Evolutionary conservation across 2,888 invertebrate species (phyloP).

Genomic region (Rhodophaea formosa): DNA sequence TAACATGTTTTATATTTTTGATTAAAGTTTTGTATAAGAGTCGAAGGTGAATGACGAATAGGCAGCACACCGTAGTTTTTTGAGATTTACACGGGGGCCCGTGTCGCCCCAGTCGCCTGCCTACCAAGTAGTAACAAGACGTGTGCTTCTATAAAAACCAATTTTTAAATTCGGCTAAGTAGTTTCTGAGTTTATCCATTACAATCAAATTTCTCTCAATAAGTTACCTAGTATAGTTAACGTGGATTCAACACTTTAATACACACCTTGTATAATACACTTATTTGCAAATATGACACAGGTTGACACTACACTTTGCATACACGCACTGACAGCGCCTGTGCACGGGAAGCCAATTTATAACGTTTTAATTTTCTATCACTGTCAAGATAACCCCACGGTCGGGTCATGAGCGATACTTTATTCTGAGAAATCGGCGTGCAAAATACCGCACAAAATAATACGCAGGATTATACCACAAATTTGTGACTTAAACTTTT

Average conservation of each 20-base stretch:
- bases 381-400: constrained; percentile 61
- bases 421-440: constrained; percentile 64
- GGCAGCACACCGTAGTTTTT: too few relatives aligned
- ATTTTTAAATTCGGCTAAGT: too few relatives aligned
- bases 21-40: too few relatives aligned
- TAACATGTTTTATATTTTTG: too few relatives aligned
- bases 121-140: too few relatives aligned
- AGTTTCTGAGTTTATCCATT: too few relatives aligned
- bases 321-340: constrained; percentile 57
- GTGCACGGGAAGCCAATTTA: constrained; percentile 58
- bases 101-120: too few relatives aligned
- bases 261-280: constrained; percentile 1
- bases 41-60: too few relatives aligned
- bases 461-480: constrained; percentile 33
- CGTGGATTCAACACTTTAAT: not conserved
- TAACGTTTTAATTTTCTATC: constrained; percentile 65
- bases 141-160: too few relatives aligned
- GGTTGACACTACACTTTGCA: constrained; percentile 35
- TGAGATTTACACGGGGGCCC: too few relatives aligned
- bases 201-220: too few relatives aligned
- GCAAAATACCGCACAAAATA: constrained; percentile 50
- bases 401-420: constrained; percentile 58
- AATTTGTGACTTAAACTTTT: constrained; percentile 42
- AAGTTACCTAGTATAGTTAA: not conserved
- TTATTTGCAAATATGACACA: not conserved